Percentiles rank a stretch among this genome's conserved stretches.
Conservation (phyloP, 2,797 vertebrate genomes). For the Myotis findleyi region DNA sequence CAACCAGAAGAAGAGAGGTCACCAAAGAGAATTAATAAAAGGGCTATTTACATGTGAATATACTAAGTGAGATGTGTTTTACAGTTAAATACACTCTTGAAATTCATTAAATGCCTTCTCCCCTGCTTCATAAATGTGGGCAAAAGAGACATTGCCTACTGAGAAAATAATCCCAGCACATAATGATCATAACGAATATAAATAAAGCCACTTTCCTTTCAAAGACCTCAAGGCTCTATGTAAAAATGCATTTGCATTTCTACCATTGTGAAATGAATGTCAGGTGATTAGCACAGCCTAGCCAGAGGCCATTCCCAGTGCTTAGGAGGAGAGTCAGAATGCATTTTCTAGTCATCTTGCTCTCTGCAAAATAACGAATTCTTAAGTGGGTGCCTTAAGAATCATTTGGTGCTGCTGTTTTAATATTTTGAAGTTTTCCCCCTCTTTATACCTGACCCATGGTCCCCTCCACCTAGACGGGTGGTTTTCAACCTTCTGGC, state of each 20-base stretch:
- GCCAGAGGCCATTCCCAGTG: background rate
- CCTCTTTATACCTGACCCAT: background rate
- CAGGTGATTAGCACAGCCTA: background rate
- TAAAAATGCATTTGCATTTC: constrained; percentile 61
- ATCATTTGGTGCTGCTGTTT: background rate
- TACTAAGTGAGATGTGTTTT: constrained; percentile 75
- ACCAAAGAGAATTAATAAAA: constrained; percentile 78
- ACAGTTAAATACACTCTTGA: constrained; percentile 78
- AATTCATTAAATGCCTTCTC: constrained; percentile 81
- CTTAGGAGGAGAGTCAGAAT: background rate
- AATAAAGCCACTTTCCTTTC: constrained; percentile 76
- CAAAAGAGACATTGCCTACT: constrained; percentile 74
- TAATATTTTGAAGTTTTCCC: background rate
- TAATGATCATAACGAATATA: constrained; percentile 79
- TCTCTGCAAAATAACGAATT: constrained; percentile 46
- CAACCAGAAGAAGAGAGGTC: constrained; percentile 72
- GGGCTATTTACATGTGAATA: constrained; percentile 79
- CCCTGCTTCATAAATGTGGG: constrained; percentile 76
- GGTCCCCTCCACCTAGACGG: background rate
- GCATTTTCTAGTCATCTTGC: background rate
- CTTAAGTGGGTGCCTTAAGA: background rate
- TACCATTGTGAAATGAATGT: constrained; percentile 52
- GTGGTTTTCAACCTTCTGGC: too few relatives aligned
- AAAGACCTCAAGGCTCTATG: constrained; percentile 63
- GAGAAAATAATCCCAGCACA: constrained; percentile 80